Evolutionary conservation across 2,113 vertebrate species (phyloP).

Genomic region (Sclerurus mexicanus): DNA sequence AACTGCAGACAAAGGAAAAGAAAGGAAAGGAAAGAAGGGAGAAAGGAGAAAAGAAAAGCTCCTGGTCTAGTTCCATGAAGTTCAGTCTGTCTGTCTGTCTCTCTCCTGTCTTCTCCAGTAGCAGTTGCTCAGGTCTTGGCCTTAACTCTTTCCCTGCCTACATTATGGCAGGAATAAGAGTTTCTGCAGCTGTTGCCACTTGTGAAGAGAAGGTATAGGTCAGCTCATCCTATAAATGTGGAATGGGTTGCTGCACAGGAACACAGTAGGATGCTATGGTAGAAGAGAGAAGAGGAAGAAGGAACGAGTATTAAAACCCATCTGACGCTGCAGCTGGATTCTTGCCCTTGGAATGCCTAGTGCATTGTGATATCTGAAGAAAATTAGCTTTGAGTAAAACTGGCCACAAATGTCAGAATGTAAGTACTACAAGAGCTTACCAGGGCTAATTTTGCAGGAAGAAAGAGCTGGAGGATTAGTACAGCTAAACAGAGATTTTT

Average conservation of each 20-base stretch:
- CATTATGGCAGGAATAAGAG: not conserved
- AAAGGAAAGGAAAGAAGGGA: too few species aligned
- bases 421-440: not conserved
- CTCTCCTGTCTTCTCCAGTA: not conserved
- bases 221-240: not conserved
- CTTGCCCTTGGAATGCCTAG: not conserved
- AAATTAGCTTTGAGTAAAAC: not conserved
- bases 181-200: not conserved
- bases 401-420: not conserved
- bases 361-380: not conserved
- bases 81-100: not conserved
- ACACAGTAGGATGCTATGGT: not conserved
- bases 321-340: not conserved
- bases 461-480: not conserved
- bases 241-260: not conserved
- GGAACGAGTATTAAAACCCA: not conserved
- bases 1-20: not conserved
- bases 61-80: not conserved
- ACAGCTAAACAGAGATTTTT: not conserved
- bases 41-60: not conserved
- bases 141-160: not conserved
- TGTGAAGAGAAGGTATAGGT: not conserved
- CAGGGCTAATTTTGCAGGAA: not conserved
- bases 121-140: not conserved
- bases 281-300: not conserved